These are phyloP conservation scores for Zaprionus vittiger DNA, from an alignment of 1,140 invertebrate genomes.

Conservation along the genomic window DNA sequence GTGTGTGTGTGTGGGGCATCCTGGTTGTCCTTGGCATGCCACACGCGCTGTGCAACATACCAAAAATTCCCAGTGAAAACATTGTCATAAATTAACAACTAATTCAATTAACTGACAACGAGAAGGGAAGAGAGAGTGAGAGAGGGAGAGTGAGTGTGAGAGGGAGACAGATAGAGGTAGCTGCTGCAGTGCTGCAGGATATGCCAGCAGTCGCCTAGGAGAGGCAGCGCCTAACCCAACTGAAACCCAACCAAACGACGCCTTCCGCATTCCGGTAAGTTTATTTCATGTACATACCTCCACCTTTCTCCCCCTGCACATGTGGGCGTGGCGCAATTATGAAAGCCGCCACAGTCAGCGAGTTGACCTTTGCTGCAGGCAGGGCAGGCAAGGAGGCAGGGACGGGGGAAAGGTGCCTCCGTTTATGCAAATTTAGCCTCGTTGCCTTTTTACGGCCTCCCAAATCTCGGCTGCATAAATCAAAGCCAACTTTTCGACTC, in stretches of 20 bases:
- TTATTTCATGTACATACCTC: not conserved
- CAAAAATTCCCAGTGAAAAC: conserved; percentile 78
- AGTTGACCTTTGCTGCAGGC: not conserved
- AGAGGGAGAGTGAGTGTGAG: no score
- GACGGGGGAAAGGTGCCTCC: not conserved
- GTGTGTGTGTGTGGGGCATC: not conserved
- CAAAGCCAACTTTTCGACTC: conserved; percentile 51
- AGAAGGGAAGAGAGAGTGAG: not conserved
- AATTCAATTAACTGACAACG: conserved; percentile 73
- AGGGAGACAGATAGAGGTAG: not conserved
- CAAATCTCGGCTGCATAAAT: conserved; percentile 60
- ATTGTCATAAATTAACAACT: conserved; percentile 81
- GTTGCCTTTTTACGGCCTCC: conserved; percentile 16
- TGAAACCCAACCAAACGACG: not conserved
- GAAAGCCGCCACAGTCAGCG: not conserved
- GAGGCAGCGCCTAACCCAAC: conserved; percentile 25
- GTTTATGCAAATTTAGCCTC: conserved; percentile 28
- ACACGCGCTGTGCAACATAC: conserved; percentile 37
- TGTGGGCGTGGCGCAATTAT: conserved; percentile 28
- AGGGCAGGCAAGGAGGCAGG: not conserved
- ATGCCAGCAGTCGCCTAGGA: conserved; percentile 55
- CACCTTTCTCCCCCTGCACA: not conserved
- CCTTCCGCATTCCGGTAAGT: conserved; percentile 45
- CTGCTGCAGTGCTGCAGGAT: conserved; percentile 58
- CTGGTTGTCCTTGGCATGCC: conserved; percentile 22